Evolutionary conservation across 2,888 invertebrate species (phyloP).

Genomic region (Hypomecis punctinalis): DNA sequence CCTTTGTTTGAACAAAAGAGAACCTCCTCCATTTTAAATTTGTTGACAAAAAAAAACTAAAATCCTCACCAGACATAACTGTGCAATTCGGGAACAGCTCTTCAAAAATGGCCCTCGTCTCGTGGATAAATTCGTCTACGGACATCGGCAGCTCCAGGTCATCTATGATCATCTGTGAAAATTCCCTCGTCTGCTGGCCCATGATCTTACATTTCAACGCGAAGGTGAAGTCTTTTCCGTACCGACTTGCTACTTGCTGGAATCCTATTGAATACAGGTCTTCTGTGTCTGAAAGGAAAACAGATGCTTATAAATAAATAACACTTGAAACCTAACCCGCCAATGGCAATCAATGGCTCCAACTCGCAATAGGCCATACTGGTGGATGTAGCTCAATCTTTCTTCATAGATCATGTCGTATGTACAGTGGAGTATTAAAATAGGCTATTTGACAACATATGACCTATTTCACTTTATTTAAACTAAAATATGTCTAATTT

Average conservation of each 20-base stretch:
- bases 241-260: conserved; percentile 87
- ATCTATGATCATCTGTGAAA: conserved; percentile 85
- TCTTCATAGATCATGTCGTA: no score
- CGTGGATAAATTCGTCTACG: conserved; percentile 87
- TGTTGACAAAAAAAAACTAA: no score
- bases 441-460: no score
- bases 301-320: background rate
- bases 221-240: conserved; percentile 91
- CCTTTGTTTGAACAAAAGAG: no score
- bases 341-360: no score
- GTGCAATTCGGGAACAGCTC: conserved; percentile 86
- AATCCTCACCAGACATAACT: conserved; percentile 88
- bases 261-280: conserved; percentile 90
- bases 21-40: no score
- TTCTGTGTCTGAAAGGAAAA: conserved; percentile 90
- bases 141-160: conserved; percentile 87
- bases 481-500: no score
- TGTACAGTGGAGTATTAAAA: no score
- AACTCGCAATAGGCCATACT: no score
- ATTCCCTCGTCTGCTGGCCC: conserved; percentile 88
- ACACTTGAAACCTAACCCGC: no score
- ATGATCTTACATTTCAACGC: conserved; percentile 90
- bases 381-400: no score
- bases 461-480: no score
- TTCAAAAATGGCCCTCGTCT: conserved; percentile 81